These are phyloP conservation scores for Nesoenas mayeri DNA, from an alignment of 2,113 vertebrate genomes.

Conservation along the genomic window DNA sequence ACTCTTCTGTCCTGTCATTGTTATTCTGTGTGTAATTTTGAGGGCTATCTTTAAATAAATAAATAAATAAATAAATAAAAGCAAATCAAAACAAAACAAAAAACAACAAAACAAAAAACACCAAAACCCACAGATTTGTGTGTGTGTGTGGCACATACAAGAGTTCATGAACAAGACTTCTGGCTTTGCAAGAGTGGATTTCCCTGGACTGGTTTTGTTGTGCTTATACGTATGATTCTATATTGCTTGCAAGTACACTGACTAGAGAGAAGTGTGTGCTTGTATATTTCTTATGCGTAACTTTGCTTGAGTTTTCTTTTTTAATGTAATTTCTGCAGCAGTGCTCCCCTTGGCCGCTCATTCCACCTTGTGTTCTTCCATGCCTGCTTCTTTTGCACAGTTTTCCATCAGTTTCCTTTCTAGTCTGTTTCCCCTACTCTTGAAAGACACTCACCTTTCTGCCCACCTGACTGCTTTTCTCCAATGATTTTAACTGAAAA, in stretches of 20 bases:
- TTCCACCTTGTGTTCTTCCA: not conserved
- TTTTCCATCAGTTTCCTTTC: not conserved
- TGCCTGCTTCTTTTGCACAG: not conserved
- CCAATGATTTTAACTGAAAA: not conserved
- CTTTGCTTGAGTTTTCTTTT: not conserved
- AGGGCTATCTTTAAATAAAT: not conserved
- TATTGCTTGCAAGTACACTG: not conserved
- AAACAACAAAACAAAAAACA: too few species aligned
- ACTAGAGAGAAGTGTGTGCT: not conserved
- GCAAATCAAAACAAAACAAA: not conserved
- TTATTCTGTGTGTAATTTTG: not conserved
- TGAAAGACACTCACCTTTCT: not conserved
- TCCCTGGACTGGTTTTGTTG: not conserved
- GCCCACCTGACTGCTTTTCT: not conserved
- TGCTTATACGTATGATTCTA: rapidly evolving
- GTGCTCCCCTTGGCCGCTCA: not conserved
- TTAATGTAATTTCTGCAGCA: not conserved
- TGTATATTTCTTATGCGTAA: not conserved
- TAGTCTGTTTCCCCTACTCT: not conserved
- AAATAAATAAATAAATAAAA: not conserved
- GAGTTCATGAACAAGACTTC: not conserved
- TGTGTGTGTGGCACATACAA: rapidly evolving
- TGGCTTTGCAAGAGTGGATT: not conserved
- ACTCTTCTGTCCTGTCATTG: not conserved
- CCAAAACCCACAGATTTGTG: not conserved